Evolutionary conservation across 2,797 vertebrate genomes (phyloP).

Genomic region (Amblyraja radiata): DNA sequence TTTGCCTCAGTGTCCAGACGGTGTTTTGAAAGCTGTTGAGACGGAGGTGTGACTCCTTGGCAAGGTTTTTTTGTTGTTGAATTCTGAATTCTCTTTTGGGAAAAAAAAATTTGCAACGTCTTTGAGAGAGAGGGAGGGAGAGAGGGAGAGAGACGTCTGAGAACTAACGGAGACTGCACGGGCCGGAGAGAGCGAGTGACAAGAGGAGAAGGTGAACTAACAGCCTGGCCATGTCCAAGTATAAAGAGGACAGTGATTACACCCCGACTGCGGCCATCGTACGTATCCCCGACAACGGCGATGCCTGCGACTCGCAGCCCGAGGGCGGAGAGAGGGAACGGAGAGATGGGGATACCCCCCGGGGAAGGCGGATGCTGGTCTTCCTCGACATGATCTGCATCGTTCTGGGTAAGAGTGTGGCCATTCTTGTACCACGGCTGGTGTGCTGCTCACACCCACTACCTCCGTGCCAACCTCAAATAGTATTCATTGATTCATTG

Average conservation of each 20-base stretch:
- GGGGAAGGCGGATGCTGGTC: slow-evolving; percentile 35
- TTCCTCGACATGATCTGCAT: slow-evolving; percentile 42
- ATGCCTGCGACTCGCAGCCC: background rate
- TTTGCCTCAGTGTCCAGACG: too few species aligned
- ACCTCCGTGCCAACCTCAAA: too few species aligned
- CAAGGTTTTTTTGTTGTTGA: background rate
- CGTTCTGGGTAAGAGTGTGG: slow-evolving; percentile 37
- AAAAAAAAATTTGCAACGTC: background rate
- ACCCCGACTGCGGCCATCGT: background rate
- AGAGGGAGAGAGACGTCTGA: background rate
- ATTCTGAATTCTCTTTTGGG: background rate
- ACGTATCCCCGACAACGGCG: slow-evolving; percentile 13
- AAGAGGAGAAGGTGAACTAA: background rate
- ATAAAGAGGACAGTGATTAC: background rate
- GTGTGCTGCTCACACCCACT: too few species aligned
- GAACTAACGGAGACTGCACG: too few species aligned
- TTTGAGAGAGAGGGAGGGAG: too few species aligned
- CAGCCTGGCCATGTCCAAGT: background rate
- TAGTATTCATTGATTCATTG: too few species aligned
- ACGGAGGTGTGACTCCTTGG: background rate
- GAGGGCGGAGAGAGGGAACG: background rate
- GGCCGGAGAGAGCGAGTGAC: slow-evolving; percentile 26
- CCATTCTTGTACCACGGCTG: too few species aligned
- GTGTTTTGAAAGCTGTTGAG: background rate
- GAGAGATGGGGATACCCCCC: background rate